Evolutionary conservation across 2,113 vertebrate genomes (phyloP).

Genomic region (Xenopus laevis): DNA sequence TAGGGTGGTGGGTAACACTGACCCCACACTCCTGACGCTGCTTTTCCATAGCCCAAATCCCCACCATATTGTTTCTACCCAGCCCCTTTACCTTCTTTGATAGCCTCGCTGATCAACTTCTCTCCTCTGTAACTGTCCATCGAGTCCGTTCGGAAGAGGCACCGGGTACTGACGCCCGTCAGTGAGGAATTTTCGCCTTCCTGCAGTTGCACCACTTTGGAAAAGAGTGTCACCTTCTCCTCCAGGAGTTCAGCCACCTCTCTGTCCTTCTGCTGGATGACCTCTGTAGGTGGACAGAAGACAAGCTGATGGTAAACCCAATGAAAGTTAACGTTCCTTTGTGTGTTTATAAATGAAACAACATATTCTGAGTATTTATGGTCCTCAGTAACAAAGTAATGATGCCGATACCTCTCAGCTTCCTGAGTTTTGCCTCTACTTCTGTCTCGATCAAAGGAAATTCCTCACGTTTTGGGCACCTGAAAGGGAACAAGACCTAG

Average conservation of each 20-base stretch:
- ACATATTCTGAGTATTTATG: neutral
- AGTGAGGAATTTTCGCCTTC: constrained; percentile 58
- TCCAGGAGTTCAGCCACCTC: constrained; percentile 79
- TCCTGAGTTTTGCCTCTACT: constrained; percentile 77
- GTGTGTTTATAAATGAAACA: neutral
- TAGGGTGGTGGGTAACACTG: too few species aligned
- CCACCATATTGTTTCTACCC: too few species aligned
- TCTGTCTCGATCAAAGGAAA: constrained; percentile 88
- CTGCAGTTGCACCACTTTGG: constrained; percentile 73
- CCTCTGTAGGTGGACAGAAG: constrained; percentile 58
- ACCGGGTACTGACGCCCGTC: constrained; percentile 59
- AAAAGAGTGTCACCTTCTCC: constrained; percentile 81
- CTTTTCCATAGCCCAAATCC: too few species aligned
- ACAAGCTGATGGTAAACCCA: too few species aligned
- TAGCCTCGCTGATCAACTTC: constrained; percentile 74
- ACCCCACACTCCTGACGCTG: too few species aligned
- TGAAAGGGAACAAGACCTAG: constrained; percentile 35
- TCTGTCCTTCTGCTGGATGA: constrained; percentile 79
- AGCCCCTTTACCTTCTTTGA: constrained; percentile 69
- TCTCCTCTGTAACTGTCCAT: constrained; percentile 72
- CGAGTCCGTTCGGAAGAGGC: constrained; percentile 76
- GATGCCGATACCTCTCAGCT: constrained; percentile 73
- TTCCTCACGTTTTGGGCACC: constrained; percentile 81
- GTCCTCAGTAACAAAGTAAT: too few species aligned
- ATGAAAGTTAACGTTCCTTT: neutral